phyloP scores from a whole-genome alignment of 1,140 invertebrate species.

The Megalopta genalis region DNA sequence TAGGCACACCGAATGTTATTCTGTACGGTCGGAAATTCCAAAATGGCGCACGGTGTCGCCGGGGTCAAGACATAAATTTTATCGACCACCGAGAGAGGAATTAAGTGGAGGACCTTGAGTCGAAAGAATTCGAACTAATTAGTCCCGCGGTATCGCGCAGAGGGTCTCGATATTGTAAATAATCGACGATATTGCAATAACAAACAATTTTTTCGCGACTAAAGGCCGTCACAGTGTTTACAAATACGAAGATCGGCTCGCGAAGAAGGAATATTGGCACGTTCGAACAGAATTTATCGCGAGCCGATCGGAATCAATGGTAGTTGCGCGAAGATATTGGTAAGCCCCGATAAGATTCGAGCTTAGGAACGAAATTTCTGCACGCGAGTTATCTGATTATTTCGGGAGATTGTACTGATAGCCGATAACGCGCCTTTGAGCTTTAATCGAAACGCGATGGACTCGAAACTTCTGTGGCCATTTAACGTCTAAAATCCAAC shows the following conservation, averaged over 20 bases:
- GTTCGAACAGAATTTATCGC: constrained; percentile 20
- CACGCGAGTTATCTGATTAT: constrained; percentile 55
- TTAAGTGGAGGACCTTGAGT: too few relatives aligned
- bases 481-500: too few relatives aligned
- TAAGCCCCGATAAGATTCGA: constrained; percentile 43
- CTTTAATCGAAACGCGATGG: constrained; percentile 29
- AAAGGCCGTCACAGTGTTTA: constrained; percentile 15
- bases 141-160: background rate
- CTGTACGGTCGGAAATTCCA: background rate
- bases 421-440: constrained; percentile 26
- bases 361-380: constrained; percentile 47
- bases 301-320: constrained; percentile 21
- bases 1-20: background rate
- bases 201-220: background rate
- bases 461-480: background rate
- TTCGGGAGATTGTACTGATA: constrained; percentile 14
- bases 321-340: constrained; percentile 26
- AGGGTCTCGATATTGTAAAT: background rate
- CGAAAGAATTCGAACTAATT: too few relatives aligned
- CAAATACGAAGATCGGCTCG: constrained; percentile 14
- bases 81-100: too few relatives aligned
- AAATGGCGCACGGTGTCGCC: too few relatives aligned
- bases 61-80: too few relatives aligned
- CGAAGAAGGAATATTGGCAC: constrained; percentile 2
- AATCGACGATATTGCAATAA: too few relatives aligned